A percentile compares a stretch with the other conserved stretches of the same genome.
These are phyloP conservation scores for Eulemur rufifrons DNA, from an alignment of 2,113 vertebrate species.

Conservation along the genomic window DNA sequence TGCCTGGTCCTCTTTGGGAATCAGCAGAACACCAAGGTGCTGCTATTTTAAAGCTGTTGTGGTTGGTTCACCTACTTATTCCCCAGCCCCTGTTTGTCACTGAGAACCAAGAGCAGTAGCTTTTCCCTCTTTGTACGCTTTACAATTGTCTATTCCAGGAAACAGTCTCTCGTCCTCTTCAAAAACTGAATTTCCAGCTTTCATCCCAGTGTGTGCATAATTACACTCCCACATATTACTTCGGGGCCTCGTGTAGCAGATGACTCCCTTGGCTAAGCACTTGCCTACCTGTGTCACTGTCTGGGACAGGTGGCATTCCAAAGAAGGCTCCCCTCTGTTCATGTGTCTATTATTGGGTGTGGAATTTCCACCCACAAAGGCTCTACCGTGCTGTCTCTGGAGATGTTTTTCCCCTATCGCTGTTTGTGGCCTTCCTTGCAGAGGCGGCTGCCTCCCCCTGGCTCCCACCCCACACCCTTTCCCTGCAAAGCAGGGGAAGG, in stretches of 20 bases:
- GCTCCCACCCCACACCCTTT: background rate
- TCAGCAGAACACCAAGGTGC: background rate
- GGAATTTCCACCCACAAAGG: background rate
- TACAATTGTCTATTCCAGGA: background rate
- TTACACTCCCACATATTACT: accelerated
- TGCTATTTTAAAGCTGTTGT: background rate
- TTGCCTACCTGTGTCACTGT: background rate
- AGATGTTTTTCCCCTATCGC: background rate
- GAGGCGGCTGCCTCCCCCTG: background rate
- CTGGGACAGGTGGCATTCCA: background rate
- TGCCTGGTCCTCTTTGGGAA: background rate
- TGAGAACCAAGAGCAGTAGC: background rate
- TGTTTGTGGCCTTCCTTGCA: background rate
- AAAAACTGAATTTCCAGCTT: background rate
- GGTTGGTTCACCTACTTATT: background rate
- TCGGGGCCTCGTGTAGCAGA: background rate
- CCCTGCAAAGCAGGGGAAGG: background rate
- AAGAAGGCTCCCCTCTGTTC: background rate
- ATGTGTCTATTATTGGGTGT: background rate
- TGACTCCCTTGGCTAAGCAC: background rate
- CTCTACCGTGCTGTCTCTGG: accelerated
- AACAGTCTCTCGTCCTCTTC: background rate
- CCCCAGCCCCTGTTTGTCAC: background rate
- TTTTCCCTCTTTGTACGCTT: background rate
- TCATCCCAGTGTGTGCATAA: background rate